phyloP scores from a whole-genome alignment of 2,888 invertebrate genomes.

The Philonicus albiceps region DNA sequence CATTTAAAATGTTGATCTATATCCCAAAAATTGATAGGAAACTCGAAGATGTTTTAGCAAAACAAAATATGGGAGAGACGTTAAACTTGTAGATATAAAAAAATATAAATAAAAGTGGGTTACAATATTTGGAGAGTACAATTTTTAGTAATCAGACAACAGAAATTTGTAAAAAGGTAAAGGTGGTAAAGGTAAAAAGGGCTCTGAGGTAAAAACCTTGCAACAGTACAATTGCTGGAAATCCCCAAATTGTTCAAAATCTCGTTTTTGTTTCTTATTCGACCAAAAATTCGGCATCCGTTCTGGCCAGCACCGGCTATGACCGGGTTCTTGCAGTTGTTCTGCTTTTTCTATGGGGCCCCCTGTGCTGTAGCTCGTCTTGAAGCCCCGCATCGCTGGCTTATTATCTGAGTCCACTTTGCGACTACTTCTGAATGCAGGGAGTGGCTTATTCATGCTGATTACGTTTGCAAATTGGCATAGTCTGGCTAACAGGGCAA shows the following conservation, averaged over 20 bases:
- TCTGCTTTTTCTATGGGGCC: neutral
- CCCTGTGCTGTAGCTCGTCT: neutral
- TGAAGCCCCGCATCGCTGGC: neutral
- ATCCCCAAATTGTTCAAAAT: neutral
- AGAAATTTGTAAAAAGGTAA: neutral
- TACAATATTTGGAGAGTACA: neutral
- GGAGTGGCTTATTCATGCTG: conserved; percentile 2
- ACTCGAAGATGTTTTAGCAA: too few relatives aligned
- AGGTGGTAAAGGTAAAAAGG: too few relatives aligned
- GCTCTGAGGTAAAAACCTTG: neutral
- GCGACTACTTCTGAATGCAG: neutral
- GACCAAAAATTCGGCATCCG: neutral
- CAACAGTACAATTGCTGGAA: neutral
- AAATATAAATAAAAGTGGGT: neutral
- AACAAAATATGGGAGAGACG: too few relatives aligned
- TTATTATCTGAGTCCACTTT: neutral
- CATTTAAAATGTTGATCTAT: too few relatives aligned
- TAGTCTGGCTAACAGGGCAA: neutral
- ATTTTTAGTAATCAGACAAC: neutral
- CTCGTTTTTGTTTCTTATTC: neutral
- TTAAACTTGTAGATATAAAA: too few relatives aligned
- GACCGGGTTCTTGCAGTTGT: neutral
- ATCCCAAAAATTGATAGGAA: too few relatives aligned
- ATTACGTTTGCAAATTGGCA: neutral
- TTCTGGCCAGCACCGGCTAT: neutral